Base-by-base conservation (phyloP, 2,888 invertebrate species). In the Dolichopus griseipennis region DNA sequence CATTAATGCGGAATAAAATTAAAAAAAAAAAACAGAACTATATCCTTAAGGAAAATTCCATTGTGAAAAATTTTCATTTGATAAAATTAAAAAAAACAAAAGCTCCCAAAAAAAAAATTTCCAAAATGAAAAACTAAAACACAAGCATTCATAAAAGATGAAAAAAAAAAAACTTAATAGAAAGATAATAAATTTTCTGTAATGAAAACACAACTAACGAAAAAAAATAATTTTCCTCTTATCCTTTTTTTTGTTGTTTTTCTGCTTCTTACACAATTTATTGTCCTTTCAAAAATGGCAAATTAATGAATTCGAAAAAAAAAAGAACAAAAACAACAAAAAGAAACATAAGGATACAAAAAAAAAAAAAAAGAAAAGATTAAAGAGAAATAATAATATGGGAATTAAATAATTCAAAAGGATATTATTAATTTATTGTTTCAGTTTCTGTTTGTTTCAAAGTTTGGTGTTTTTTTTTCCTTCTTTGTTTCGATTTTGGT, bases 381-480 rank as follows among this genome's bases (percentile, higher is more conserved):
- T 9, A 41, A 41, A 41, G 41, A 9, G 41, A 41, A 15, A 27
- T 27, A 27, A 27, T 27, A 27, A 27, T 27, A 27, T 41, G 41
- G 41, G 27, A 27, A 37, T 37, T n/a, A 52, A 52, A 52, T 52
- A 52, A 18, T 52, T 52, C n/a, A 52, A 52, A 52, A 52, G 52
- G 52, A 52, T 52, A 52, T 52, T 52, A 52, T 52, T 52, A 52
- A 52, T 52, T 52, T 52, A 52, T 52, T 52, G 15, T n/a, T 52
- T 15, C 52, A 27, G 27, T 27, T 27, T 27, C 27, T 27, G 27
- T 27, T 27, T 27, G 27, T 27, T 27, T 27, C 27, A 27, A 27
- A 27, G 5, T 27, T 27, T 27, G 2, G 27, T 2, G 2, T 27
- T 27, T 27, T 27, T 27, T 27, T 27, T 27, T 27, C 18, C 6